Percentiles rank a stretch among this genome's conserved stretches.
phyloP scores from a whole-genome alignment of 1,140 invertebrate species.

The Drosophila subpulchrella region DNA sequence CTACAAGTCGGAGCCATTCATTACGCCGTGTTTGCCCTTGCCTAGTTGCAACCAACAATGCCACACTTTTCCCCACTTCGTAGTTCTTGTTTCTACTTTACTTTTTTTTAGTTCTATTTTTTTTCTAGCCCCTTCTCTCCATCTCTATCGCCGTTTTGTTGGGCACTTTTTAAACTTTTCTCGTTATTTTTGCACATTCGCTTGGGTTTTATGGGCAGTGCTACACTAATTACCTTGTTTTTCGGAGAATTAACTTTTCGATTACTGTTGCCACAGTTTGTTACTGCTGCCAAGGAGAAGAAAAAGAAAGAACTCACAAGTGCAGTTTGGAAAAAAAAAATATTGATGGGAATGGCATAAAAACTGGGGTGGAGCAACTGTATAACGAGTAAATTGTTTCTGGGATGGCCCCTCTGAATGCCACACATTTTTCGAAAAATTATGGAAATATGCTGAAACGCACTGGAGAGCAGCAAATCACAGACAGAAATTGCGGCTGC shows the following conservation, averaged over 20 bases:
- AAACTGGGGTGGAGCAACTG: neutral
- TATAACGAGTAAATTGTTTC: slow-evolving; percentile 53
- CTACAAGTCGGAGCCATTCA: slow-evolving; percentile 59
- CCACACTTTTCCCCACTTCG: slow-evolving; percentile 55
- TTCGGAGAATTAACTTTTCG: slow-evolving; percentile 82
- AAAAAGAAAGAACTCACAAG: slow-evolving; percentile 52
- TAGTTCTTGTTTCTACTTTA: slow-evolving; percentile 35
- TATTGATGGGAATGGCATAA: slow-evolving; percentile 40
- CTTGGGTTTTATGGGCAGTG: slow-evolving; percentile 79
- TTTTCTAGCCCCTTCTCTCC: neutral
- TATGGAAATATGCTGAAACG: slow-evolving; percentile 63
- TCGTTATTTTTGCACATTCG: slow-evolving; percentile 82
- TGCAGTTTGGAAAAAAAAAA: slow-evolving; percentile 59
- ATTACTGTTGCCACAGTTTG: slow-evolving; percentile 72
- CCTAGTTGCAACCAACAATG: slow-evolving; percentile 66
- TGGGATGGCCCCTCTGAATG: slow-evolving; percentile 5
- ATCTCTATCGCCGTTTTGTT: slow-evolving; percentile 39
- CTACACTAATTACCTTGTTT: slow-evolving; percentile 82
- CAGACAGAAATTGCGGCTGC: slow-evolving; percentile 19
- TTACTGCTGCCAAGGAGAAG: slow-evolving; percentile 19
- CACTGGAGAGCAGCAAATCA: slow-evolving; percentile 17
- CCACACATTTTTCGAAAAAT: slow-evolving; percentile 48
- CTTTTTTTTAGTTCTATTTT: slow-evolving; percentile 18
- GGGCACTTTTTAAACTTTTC: slow-evolving; percentile 75
- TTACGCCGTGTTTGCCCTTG: slow-evolving; percentile 62